Conservation (phyloP, 2,888 invertebrate genomes). For the Platycnemis pennipes region DNA sequence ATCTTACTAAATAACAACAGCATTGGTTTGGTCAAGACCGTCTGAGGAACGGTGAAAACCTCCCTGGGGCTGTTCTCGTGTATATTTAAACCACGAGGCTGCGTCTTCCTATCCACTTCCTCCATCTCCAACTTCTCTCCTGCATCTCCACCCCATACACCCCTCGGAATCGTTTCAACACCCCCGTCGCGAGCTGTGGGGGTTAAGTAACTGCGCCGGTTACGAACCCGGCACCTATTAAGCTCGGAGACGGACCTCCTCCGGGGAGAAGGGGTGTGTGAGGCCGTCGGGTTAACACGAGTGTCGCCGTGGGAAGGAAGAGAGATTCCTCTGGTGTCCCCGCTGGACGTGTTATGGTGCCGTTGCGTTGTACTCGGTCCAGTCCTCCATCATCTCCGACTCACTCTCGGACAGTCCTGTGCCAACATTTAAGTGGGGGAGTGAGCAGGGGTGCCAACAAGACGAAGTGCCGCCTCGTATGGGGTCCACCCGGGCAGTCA, state of each 20-base stretch:
- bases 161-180: neutral
- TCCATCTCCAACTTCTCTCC: neutral
- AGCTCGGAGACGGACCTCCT: neutral
- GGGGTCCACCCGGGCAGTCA: constrained; percentile 9
- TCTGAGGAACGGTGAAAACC: too few relatives aligned
- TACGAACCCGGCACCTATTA: constrained; percentile 18
- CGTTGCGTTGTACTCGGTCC: neutral
- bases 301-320: neutral
- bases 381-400: too few relatives aligned
- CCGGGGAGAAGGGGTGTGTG: neutral
- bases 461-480: neutral
- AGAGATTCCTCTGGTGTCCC: neutral
- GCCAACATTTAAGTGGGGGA: neutral
- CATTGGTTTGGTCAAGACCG: too few relatives aligned
- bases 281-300: neutral
- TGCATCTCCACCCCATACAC: neutral
- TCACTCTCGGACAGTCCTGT: neutral
- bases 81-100: neutral
- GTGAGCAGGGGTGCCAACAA: neutral
- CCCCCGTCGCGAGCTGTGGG: neutral
- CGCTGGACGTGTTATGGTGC: neutral
- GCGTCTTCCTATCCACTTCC: too few relatives aligned
- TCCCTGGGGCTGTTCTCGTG: neutral
- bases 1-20: too few relatives aligned
- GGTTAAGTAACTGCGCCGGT: neutral